Percentiles rank a stretch among this genome's conserved stretches.
Evolutionary conservation across 2,797 vertebrate species (phyloP).

Genomic region (Astyanax mexicanus): DNA sequence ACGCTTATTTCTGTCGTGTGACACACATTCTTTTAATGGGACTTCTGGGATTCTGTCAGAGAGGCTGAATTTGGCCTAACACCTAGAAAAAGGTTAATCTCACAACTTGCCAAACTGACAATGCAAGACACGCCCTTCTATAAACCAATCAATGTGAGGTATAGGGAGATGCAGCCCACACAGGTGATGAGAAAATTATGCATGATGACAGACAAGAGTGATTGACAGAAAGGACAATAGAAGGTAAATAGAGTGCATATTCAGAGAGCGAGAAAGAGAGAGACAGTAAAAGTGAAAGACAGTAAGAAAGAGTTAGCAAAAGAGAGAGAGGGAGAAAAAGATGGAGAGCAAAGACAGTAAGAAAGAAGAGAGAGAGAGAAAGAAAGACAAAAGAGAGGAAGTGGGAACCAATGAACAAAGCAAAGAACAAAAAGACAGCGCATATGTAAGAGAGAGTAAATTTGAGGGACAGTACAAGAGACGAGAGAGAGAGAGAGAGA

Average conservation of each 20-base stretch:
- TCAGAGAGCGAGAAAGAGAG: constrained; percentile 9
- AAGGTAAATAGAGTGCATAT: background rate
- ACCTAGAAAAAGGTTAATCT: too few relatives aligned
- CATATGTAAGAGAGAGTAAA: too few relatives aligned
- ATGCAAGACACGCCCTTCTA: too few relatives aligned
- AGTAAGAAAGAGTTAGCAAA: background rate
- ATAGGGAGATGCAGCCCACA: too few relatives aligned
- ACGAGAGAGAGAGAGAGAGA: background rate
- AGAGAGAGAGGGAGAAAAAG: background rate
- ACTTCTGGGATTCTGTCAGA: too few relatives aligned
- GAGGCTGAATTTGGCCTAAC: too few relatives aligned
- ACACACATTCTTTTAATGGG: too few relatives aligned
- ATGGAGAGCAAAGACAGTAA: background rate
- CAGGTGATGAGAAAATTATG: too few relatives aligned
- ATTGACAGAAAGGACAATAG: background rate
- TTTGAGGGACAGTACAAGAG: background rate
- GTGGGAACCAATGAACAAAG: too few relatives aligned
- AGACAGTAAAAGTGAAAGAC: background rate
- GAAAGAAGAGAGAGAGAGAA: constrained; percentile 3
- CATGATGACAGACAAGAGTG: background rate
- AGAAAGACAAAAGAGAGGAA: background rate
- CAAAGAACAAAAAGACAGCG: background rate
- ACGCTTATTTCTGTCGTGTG: too few relatives aligned
- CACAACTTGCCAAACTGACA: too few relatives aligned
- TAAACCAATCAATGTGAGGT: too few relatives aligned